Evolutionary conservation across 1,140 invertebrate species (phyloP), one percentile per base, ranked within the genome.

Genomic region (Magallana angulata): DNA sequence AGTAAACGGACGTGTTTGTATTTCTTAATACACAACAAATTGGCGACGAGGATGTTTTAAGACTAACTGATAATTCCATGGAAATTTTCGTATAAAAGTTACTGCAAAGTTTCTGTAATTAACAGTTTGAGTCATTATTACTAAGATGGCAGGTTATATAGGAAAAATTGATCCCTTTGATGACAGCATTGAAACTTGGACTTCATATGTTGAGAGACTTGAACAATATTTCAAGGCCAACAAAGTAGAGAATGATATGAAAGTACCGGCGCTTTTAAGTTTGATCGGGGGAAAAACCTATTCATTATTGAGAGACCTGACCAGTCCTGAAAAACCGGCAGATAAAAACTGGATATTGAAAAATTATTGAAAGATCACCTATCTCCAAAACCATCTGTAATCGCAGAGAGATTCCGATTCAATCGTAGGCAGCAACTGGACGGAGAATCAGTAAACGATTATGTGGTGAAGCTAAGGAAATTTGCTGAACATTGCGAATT

Each of bases 171-270:
- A 85, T 14, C 18, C 24, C 7, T 90, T 84, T 64, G 64, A 88
- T 60, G 24, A 84, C 48, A 57, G 60, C 24, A 30, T 82, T n/a
- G 88, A 90, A 86, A n/a, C 86, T 56, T 90, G 86, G 88, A 82
- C 57, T 59, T 85, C 85, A 16, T 88, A 90, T 36, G 48, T 64
- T 24, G 88, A 90, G 76, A 14, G 87, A 30, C 82, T 90, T 24
- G 88, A 88, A 84, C 88, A 88, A 57, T 86, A 89, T 81, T 89
- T 88, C 71, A 86, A 83, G 3, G 86, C 60, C 1, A 90, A 89
- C 80, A 76, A 89, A n/a, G 62, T 85, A 16, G 14, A 60, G 14
- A 64, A 86, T 14, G 64, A 89, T 16, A 85, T 71, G 48, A 82
- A 89, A 86, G 88, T 89, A 24, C 60, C 89, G 11, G 80, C 30